Evolutionary conservation across 2,888 invertebrate species (phyloP).

Genomic region (Andricus quercusramuli): DNA sequence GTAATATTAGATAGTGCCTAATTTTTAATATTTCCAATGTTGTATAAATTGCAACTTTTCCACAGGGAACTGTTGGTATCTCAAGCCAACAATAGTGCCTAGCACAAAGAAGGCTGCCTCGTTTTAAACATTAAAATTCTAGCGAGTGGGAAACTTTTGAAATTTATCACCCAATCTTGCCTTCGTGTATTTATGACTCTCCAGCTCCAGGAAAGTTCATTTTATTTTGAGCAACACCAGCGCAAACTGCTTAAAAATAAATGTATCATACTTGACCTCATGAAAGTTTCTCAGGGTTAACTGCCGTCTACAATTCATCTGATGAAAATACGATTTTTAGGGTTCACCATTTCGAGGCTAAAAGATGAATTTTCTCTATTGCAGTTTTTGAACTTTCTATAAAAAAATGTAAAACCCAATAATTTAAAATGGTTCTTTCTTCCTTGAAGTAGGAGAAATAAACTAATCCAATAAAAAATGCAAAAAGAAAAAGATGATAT

Average conservation of each 20-base stretch:
- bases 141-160: conserved; percentile 11
- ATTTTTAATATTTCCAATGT: not conserved
- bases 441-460: not conserved
- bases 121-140: conserved; percentile 19
- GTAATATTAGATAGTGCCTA: too few species aligned
- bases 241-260: not conserved
- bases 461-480: not conserved
- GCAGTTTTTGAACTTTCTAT: not conserved
- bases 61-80: not conserved
- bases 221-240: conserved; percentile 16
- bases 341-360: not conserved
- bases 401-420: not conserved
- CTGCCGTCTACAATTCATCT: not conserved
- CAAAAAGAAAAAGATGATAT: not conserved
- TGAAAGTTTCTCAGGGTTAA: not conserved
- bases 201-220: not conserved
- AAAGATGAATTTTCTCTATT: not conserved
- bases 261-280: conserved; percentile 4
- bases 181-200: conserved; percentile 7
- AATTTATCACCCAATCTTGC: conserved; percentile 14
- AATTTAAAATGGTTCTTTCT: not conserved
- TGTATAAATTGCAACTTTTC: not conserved
- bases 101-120: not conserved
- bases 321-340: not conserved
- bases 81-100: not conserved